phyloP scores from a whole-genome alignment of 1,140 invertebrate species.

The Calephelis virginiensis region DNA sequence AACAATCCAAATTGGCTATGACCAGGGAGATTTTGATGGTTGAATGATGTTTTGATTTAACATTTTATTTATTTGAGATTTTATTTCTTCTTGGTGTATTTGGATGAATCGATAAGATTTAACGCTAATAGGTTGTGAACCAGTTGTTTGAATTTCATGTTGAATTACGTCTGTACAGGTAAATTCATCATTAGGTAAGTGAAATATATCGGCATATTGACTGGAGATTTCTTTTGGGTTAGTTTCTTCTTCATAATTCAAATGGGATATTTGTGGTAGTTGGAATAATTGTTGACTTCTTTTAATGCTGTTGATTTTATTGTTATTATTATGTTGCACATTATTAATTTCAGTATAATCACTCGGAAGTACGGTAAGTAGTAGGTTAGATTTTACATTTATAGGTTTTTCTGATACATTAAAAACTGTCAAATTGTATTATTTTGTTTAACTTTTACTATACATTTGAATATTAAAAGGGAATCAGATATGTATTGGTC shows the following conservation, averaged over 20 bases:
- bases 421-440: too few relatives aligned
- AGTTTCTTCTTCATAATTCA: neutral
- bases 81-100: neutral
- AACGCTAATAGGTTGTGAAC: neutral
- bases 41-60: neutral
- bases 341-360: too few relatives aligned
- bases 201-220: constrained; percentile 1
- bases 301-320: neutral
- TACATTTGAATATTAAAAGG: too few relatives aligned
- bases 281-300: neutral
- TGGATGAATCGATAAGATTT: neutral
- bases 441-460: too few relatives aligned
- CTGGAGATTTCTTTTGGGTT: neutral
- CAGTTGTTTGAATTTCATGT: neutral
- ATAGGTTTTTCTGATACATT: too few relatives aligned
- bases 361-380: too few relatives aligned
- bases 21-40: neutral
- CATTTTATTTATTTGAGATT: neutral
- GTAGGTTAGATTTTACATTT: too few relatives aligned
- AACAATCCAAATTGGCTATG: neutral
- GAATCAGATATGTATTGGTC: too few relatives aligned
- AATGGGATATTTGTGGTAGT: neutral
- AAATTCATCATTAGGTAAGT: neutral
- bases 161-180: neutral
- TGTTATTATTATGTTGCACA: neutral